Percentiles rank a stretch among this genome's conserved stretches.
Evolutionary conservation across 2,113 vertebrate genomes (phyloP).

Genomic region (Pachypanchax playfairii): DNA sequence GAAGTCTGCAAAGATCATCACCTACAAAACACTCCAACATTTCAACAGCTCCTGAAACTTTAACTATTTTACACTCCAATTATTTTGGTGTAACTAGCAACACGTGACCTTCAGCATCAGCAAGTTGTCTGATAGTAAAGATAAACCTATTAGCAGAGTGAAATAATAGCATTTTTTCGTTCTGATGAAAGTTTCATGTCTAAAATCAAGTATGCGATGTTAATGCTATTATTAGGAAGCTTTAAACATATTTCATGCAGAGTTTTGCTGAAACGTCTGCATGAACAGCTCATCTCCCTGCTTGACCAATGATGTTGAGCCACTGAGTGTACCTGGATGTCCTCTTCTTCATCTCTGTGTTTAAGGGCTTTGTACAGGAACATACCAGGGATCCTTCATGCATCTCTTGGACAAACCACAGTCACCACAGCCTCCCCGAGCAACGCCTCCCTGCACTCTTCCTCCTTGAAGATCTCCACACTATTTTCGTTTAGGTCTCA

Average conservation of each 20-base stretch:
- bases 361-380: conserved; percentile 82
- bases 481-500: conserved; percentile 43
- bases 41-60: conserved; percentile 36
- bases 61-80: no score
- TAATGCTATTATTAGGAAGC: background rate
- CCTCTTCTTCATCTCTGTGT: conserved; percentile 79
- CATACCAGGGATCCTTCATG: conserved; percentile 72
- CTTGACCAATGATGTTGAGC: conserved; percentile 34
- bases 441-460: conserved; percentile 20
- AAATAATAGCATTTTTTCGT: no score
- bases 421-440: conserved; percentile 45
- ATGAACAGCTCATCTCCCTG: conserved; percentile 19
- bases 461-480: conserved; percentile 7
- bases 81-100: no score
- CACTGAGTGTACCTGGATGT: conserved; percentile 67
- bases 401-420: conserved; percentile 73
- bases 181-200: background rate
- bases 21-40: conserved; percentile 35
- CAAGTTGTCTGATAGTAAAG: background rate
- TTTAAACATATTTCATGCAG: conserved; percentile 1
- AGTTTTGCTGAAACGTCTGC: background rate
- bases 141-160: background rate
- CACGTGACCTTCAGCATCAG: background rate
- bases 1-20: conserved; percentile 41
- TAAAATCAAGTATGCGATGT: background rate